These are phyloP conservation scores for Cephus spinipes DNA, from an alignment of 2,888 invertebrate genomes.

Conservation along the genomic window DNA sequence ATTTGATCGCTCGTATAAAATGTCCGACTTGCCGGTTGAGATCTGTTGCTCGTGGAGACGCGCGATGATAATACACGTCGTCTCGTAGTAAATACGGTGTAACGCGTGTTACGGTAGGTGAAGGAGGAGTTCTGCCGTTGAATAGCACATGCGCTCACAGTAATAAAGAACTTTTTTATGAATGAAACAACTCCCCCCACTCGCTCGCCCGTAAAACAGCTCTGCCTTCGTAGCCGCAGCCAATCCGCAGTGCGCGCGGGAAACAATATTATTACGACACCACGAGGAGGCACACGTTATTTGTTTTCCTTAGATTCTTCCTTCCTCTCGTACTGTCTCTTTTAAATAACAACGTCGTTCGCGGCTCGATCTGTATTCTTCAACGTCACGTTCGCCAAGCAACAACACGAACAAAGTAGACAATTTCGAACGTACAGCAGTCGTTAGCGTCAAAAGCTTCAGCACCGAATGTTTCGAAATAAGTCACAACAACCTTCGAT, in stretches of 20 bases:
- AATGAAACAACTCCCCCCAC: slow-evolving; percentile 56
- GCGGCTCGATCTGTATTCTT: neutral
- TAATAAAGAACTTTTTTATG: slow-evolving; percentile 66
- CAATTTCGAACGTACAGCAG: neutral
- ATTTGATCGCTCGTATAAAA: neutral
- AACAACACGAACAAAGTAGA: neutral
- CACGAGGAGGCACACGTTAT: neutral
- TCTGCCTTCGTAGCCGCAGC: slow-evolving; percentile 37
- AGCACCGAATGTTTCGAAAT: neutral
- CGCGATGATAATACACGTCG: neutral
- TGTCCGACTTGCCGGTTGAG: neutral
- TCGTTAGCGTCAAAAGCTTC: neutral
- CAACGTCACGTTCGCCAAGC: neutral
- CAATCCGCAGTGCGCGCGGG: slow-evolving; percentile 59
- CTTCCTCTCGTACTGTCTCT: neutral
- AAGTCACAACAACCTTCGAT: neutral
- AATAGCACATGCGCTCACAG: slow-evolving; percentile 64
- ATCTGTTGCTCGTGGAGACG: neutral
- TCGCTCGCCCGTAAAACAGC: slow-evolving; percentile 31
- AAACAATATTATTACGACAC: slow-evolving; percentile 57
- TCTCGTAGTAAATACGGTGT: neutral
- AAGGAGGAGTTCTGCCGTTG: slow-evolving; percentile 31
- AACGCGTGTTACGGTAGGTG: slow-evolving; percentile 7
- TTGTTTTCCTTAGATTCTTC: neutral
- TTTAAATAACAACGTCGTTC: neutral